Evolutionary conservation across 2,797 vertebrate genomes (phyloP).

Genomic region (Rhabdomys pumilio): DNA sequence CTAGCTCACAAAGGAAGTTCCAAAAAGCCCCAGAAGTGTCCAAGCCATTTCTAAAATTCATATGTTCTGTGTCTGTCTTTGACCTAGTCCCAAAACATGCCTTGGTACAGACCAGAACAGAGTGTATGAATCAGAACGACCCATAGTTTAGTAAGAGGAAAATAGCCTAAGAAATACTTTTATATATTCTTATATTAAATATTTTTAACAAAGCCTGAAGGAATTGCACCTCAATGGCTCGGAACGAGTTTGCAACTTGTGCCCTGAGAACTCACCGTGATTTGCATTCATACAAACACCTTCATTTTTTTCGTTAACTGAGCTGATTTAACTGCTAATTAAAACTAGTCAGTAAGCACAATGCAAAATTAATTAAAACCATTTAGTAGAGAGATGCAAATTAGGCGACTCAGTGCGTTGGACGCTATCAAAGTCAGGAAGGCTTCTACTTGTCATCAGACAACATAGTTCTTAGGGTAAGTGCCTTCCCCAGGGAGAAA

Average conservation of each 20-base stretch:
- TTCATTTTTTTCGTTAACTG: conserved; percentile 89
- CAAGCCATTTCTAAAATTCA: not conserved
- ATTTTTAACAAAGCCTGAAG: conserved; percentile 84
- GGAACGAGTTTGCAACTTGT: conserved; percentile 86
- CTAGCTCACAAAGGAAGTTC: not conserved
- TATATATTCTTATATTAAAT: conserved; percentile 29
- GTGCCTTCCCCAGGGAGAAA: conserved; percentile 81
- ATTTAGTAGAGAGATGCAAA: conserved; percentile 90
- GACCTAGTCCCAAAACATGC: not conserved
- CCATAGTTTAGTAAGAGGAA: conserved; percentile 60
- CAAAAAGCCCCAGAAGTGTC: not conserved
- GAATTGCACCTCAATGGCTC: conserved; percentile 86
- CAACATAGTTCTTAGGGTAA: conserved; percentile 84
- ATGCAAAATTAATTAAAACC: conserved; percentile 91
- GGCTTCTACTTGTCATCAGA: conserved; percentile 85
- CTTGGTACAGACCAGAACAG: not conserved
- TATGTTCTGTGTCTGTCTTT: not conserved
- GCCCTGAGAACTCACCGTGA: conserved; percentile 85
- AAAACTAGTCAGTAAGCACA: conserved; percentile 91
- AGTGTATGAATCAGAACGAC: conserved; percentile 81
- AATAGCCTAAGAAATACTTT: not conserved
- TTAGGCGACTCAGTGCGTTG: conserved; percentile 86
- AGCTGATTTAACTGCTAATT: conserved; percentile 92
- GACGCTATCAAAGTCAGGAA: conserved; percentile 87
- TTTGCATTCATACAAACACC: conserved; percentile 90